Percentiles rank a stretch among this genome's conserved stretches.
Evolutionary conservation across 1,140 invertebrate genomes (phyloP).

Genomic region (Homarus americanus): DNA sequence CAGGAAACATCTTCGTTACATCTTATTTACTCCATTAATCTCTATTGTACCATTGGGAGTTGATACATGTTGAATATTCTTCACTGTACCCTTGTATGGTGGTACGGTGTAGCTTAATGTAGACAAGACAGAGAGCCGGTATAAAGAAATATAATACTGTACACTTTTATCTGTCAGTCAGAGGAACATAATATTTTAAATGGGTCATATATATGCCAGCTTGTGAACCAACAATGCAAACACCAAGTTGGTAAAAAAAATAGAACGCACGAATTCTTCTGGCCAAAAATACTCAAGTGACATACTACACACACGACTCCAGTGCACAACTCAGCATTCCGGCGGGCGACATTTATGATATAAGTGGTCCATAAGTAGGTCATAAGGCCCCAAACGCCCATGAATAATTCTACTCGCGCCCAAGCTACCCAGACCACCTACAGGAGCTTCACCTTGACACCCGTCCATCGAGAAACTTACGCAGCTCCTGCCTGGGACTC

Average conservation of each 20-base stretch:
- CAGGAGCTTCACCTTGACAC: neutral
- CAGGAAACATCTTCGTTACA: neutral
- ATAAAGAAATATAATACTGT: too few relatives aligned
- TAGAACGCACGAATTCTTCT: too few relatives aligned
- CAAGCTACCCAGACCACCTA: neutral
- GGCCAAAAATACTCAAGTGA: neutral
- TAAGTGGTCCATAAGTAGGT: slow-evolving; percentile 9
- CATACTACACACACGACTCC: neutral
- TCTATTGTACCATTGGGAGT: neutral
- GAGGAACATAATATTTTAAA: too few relatives aligned
- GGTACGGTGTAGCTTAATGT: neutral
- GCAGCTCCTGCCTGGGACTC: too few relatives aligned
- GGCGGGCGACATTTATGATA: slow-evolving; percentile 6
- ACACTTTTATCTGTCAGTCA: too few relatives aligned
- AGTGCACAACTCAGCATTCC: neutral
- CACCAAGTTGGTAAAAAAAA: too few relatives aligned
- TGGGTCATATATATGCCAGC: too few relatives aligned
- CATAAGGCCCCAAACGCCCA: neutral
- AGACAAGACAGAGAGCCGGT: too few relatives aligned
- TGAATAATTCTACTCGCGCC: neutral
- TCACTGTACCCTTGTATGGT: neutral
- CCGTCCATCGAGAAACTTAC: neutral
- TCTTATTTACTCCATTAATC: slow-evolving; percentile 8
- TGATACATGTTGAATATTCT: slow-evolving; percentile 2
- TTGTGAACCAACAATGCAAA: too few relatives aligned